These are phyloP conservation scores for Thoracochromis brauschi DNA, from an alignment of 2,113 vertebrate species.

Conservation along the genomic window DNA sequence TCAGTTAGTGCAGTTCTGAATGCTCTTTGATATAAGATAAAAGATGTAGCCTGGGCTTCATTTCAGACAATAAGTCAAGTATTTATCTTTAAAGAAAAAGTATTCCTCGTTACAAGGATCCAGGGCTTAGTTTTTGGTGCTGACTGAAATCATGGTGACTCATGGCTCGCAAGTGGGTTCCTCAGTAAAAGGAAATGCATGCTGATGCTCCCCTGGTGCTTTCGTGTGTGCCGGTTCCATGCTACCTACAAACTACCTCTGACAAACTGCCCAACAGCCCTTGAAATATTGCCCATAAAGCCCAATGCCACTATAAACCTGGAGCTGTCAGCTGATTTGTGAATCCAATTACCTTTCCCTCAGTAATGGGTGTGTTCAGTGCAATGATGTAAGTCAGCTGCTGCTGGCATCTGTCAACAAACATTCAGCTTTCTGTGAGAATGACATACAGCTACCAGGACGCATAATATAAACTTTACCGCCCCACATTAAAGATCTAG, in stretches of 20 bases:
- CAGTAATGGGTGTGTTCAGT: constrained; percentile 65
- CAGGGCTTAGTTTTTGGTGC: background rate
- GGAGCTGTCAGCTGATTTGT: constrained; percentile 68
- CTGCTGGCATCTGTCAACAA: constrained; percentile 46
- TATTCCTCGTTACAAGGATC: background rate
- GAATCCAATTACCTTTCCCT: constrained; percentile 65
- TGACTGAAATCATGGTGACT: constrained; percentile 4
- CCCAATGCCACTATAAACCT: constrained; percentile 58
- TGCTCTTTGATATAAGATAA: background rate
- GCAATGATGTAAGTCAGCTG: constrained; percentile 60
- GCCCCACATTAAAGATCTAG: background rate
- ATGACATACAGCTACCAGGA: background rate
- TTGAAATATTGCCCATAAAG: constrained; percentile 63
- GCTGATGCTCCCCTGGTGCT: background rate
- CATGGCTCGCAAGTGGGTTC: background rate
- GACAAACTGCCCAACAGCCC: constrained; percentile 41
- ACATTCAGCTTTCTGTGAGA: background rate
- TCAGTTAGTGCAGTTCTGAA: background rate
- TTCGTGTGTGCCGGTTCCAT: background rate
- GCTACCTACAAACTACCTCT: constrained; percentile 30
- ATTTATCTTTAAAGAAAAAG: background rate
- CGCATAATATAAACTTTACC: background rate
- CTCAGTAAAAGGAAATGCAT: background rate
- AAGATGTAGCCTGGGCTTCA: background rate
- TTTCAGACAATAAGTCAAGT: background rate